Percentiles rank a stretch among this genome's conserved stretches.
Evolutionary conservation across 2,113 vertebrate genomes (phyloP).

Genomic region (Tenebrosternarchus preto): DNA sequence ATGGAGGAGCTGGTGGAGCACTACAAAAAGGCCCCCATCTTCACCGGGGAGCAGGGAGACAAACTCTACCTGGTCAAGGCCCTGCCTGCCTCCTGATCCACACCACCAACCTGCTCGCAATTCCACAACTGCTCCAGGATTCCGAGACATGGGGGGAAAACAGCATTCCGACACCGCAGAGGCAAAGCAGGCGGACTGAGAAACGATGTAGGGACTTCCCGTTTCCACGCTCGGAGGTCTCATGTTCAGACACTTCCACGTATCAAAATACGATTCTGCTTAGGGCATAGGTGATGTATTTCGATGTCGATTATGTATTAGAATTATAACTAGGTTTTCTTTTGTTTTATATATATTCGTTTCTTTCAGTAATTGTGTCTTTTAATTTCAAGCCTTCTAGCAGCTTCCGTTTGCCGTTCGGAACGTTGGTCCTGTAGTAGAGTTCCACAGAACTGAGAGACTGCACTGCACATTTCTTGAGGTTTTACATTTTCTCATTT

Average conservation of each 20-base stretch:
- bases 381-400: conserved; percentile 17
- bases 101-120: conserved; percentile 61
- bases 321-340: conserved; percentile 65
- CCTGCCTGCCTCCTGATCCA: conserved; percentile 80
- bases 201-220: conserved; percentile 64
- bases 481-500: conserved; percentile 47
- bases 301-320: conserved; percentile 72
- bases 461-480: conserved; percentile 45
- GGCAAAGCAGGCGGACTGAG: conserved; percentile 46
- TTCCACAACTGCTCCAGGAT: conserved; percentile 65
- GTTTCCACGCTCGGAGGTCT: conserved; percentile 61
- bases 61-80: conserved; percentile 90
- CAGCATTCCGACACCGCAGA: conserved; percentile 73
- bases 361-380: conserved; percentile 21
- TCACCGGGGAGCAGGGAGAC: conserved; percentile 91
- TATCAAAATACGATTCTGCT: conserved; percentile 66
- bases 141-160: conserved; percentile 57
- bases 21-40: conserved; percentile 94
- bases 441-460: conserved; percentile 36
- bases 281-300: conserved; percentile 73
- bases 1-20: conserved; percentile 93
- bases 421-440: conserved; percentile 39
- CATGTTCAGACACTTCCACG: conserved; percentile 67
- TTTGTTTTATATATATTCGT: conserved; percentile 64
- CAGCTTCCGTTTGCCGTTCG: conserved; percentile 27